phyloP scores from a whole-genome alignment of 30 jellyfish, hydroid and myxozoan genomes.

The Aurelia coerulea region DNA sequence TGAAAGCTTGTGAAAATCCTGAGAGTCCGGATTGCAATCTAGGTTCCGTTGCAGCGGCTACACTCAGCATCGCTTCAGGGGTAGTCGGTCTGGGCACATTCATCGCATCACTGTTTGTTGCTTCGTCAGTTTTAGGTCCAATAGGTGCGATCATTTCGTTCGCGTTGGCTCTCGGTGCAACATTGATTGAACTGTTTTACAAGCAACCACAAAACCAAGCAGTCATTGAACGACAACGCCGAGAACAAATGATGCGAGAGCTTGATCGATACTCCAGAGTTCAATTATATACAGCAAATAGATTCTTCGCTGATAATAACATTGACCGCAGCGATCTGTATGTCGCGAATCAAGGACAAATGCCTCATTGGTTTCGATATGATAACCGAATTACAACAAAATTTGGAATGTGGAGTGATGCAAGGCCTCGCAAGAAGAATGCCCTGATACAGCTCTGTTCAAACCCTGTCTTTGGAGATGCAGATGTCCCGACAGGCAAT shows the following conservation, averaged over 20 bases:
- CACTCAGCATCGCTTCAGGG: conserved; percentile 29
- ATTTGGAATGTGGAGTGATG: not conserved
- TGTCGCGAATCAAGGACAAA: conserved; percentile 2
- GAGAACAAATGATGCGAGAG: not conserved
- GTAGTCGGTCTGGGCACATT: conserved; percentile 17
- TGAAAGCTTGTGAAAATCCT: conserved; percentile 2
- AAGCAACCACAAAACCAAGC: conserved; percentile 16
- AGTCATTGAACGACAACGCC: not conserved
- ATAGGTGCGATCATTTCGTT: conserved; percentile 9
- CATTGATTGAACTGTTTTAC: conserved; percentile 22
- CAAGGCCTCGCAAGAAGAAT: not conserved
- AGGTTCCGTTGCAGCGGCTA: conserved; percentile 14
- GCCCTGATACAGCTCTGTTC: not conserved
- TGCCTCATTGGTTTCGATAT: conserved; percentile 3
- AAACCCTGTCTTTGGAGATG: not conserved
- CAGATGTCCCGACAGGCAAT: not conserved
- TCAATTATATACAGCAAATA: not conserved
- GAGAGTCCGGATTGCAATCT: conserved; percentile 2
- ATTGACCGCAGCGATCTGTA: conserved; percentile 9
- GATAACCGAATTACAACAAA: not conserved
- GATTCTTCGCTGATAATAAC: not conserved
- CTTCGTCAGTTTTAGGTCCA: conserved; percentile 22
- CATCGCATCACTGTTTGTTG: not conserved
- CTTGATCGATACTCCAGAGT: not conserved
- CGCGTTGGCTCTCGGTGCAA: conserved; percentile 17